Percentiles rank a stretch among this genome's conserved stretches.
Evolutionary conservation across 1,140 invertebrate genomes (phyloP).

Genomic region (Diachasma alloeum): DNA sequence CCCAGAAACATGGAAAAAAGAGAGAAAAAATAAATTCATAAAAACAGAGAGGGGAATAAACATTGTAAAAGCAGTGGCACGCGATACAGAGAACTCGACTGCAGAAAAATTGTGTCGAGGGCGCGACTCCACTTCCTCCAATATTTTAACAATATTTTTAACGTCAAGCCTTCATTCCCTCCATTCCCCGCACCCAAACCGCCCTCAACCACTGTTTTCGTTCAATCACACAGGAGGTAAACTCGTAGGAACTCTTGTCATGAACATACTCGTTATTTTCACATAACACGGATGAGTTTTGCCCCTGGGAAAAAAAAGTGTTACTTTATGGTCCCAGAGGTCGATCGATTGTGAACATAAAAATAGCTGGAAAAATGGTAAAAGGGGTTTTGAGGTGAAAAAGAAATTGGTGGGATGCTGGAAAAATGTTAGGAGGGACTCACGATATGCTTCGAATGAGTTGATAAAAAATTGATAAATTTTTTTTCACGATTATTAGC

Average conservation of each 20-base stretch:
- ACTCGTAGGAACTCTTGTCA: background rate
- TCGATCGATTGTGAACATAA: slow-evolving; percentile 2
- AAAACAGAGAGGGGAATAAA: slow-evolving; percentile 1
- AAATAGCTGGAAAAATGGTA: background rate
- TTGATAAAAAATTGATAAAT: background rate
- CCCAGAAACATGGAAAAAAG: background rate
- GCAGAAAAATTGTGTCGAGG: slow-evolving; percentile 28
- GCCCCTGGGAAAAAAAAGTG: background rate
- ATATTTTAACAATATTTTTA: slow-evolving; percentile 21
- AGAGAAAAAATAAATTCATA: background rate
- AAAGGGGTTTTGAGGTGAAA: background rate
- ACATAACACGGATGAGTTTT: slow-evolving; percentile 6
- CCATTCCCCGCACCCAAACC: background rate
- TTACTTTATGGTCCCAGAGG: background rate
- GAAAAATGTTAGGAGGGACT: background rate
- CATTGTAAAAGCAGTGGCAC: background rate
- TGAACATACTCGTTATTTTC: slow-evolving; percentile 2
- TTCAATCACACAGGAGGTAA: background rate
- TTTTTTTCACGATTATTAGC: background rate
- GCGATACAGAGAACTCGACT: slow-evolving; percentile 6
- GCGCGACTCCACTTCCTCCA: slow-evolving; percentile 5
- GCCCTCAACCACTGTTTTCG: background rate
- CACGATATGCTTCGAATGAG: background rate
- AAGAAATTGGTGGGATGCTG: background rate
- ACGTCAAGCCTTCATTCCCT: background rate